Conservation (phyloP, 2,113 vertebrate species). For the Girardinichthys multiradiatus region DNA sequence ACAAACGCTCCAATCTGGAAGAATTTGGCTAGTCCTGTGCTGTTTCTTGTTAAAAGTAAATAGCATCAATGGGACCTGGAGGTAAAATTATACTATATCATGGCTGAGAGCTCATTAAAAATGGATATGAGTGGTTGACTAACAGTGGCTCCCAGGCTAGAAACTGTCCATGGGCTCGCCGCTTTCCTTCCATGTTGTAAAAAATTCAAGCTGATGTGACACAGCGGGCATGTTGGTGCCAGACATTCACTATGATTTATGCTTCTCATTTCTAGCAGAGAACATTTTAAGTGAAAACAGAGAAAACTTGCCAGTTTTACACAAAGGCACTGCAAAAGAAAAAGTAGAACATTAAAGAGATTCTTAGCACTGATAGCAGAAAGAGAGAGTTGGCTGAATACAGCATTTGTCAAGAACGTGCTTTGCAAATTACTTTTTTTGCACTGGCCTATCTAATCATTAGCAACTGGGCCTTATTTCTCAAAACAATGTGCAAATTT, state of each 20-base stretch:
- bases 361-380: slow-evolving; percentile 30
- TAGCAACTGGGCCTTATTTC: too few relatives aligned
- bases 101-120: slow-evolving; percentile 80
- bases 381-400: slow-evolving; percentile 18
- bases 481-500: too few relatives aligned
- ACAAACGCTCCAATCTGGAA: slow-evolving; percentile 68
- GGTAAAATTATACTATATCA: slow-evolving; percentile 86
- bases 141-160: slow-evolving; percentile 77
- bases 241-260: slow-evolving; percentile 68
- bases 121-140: slow-evolving; percentile 76
- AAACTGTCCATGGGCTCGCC: slow-evolving; percentile 64
- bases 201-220: slow-evolving; percentile 78
- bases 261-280: slow-evolving; percentile 73
- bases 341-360: slow-evolving; percentile 42
- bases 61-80: slow-evolving; percentile 80
- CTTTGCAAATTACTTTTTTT: slow-evolving; percentile 29
- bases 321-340: slow-evolving; percentile 41
- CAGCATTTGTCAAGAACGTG: slow-evolving; percentile 38
- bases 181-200: slow-evolving; percentile 71
- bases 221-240: slow-evolving; percentile 68
- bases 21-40: slow-evolving; percentile 80
- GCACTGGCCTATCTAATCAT: slow-evolving; percentile 6
- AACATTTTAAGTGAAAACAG: slow-evolving; percentile 71
- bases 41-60: slow-evolving; percentile 85
- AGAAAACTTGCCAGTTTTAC: slow-evolving; percentile 69